These are phyloP conservation scores for Trachelus troglodyta DNA, from an alignment of 2,888 invertebrate genomes.

Conservation along the genomic window DNA sequence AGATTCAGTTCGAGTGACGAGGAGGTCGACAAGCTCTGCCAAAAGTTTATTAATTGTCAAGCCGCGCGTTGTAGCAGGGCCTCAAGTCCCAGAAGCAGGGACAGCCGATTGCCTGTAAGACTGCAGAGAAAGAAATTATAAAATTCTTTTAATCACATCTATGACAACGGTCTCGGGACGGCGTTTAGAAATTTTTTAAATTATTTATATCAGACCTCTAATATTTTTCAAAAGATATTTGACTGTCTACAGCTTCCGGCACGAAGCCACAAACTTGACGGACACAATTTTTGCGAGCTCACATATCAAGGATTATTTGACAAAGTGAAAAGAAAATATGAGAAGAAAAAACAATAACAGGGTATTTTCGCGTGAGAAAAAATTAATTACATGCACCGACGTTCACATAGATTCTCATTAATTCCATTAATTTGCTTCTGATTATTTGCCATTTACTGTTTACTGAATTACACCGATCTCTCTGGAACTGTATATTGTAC, in stretches of 20 bases:
- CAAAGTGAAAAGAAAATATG: background rate
- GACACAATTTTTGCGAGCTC: background rate
- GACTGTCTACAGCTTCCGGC: background rate
- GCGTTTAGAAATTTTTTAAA: background rate
- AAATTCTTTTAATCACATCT: slow-evolving; percentile 9
- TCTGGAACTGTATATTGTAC: background rate
- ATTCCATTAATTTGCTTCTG: background rate
- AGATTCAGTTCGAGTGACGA: slow-evolving; percentile 59
- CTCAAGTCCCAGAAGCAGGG: slow-evolving; percentile 30
- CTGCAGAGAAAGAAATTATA: slow-evolving; percentile 48
- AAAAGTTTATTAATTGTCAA: slow-evolving; percentile 41
- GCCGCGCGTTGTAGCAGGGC: slow-evolving; percentile 23
- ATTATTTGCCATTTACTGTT: background rate
- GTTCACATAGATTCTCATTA: background rate
- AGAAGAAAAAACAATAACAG: background rate
- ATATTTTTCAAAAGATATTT: background rate
- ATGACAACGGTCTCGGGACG: background rate
- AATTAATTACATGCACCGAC: background rate
- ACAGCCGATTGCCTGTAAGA: slow-evolving; percentile 52
- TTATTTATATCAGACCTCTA: background rate
- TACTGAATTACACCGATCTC: background rate
- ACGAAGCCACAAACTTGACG: background rate
- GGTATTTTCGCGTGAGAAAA: background rate
- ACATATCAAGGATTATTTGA: background rate
- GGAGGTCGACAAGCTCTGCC: slow-evolving; percentile 58